Conservation (phyloP, 2,888 invertebrate genomes). For the Cataglyphis albicans region DNA sequence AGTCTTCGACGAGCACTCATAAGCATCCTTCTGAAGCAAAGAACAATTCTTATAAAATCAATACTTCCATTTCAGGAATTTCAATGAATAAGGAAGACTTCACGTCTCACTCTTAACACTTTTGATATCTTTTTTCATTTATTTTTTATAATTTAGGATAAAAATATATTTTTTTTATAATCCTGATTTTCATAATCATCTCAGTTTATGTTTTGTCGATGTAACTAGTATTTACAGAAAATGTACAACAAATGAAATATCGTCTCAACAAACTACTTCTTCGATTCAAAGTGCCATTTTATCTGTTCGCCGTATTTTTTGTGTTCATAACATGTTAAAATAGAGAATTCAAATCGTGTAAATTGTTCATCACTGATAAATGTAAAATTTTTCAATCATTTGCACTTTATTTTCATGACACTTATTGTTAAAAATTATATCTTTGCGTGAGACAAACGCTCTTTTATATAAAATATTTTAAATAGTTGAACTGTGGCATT, state of each 20-base stretch:
- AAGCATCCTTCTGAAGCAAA: conserved; percentile 92
- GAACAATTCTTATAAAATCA: conserved; percentile 73
- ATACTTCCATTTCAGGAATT: conserved; percentile 66
- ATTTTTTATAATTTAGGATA: conserved; percentile 62
- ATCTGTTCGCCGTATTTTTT: conserved; percentile 58
- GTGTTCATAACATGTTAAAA: conserved; percentile 43
- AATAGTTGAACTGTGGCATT: conserved; percentile 38
- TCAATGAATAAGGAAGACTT: conserved; percentile 81
- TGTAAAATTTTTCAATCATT: conserved; percentile 39
- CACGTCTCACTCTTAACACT: conserved; percentile 82
- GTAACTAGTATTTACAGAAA: conserved; percentile 37
- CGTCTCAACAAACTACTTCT: conserved; percentile 78
- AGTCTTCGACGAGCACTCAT: conserved; percentile 87
- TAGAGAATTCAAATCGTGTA: background rate
- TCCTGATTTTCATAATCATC: background rate
- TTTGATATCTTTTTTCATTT: conserved; percentile 11
- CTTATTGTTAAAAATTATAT: conserved; percentile 54
- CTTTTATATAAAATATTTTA: conserved; percentile 61
- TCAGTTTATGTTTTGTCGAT: conserved; percentile 25
- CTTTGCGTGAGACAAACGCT: conserved; percentile 38
- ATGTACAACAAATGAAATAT: conserved; percentile 61
- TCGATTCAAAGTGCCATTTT: conserved; percentile 85
- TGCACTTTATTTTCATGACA: background rate
- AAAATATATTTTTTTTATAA: conserved; percentile 66
- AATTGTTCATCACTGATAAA: conserved; percentile 17